phyloP scores from a whole-genome alignment of 2,888 invertebrate genomes.

The Choristoneura rosaceana region DNA sequence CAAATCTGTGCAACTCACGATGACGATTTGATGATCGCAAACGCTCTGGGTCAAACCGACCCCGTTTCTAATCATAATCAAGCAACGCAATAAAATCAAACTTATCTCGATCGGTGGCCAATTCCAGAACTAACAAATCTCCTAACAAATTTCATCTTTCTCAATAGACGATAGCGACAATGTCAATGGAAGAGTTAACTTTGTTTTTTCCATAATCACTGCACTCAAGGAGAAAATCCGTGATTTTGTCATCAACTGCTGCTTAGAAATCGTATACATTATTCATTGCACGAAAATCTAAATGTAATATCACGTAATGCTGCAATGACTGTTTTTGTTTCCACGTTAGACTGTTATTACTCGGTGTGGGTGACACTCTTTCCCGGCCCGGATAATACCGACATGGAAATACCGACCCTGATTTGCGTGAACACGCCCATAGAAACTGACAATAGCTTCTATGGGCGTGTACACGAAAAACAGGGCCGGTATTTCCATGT shows the following conservation, averaged over 20 bases:
- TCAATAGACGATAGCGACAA: neutral
- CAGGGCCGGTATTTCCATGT: too few relatives aligned
- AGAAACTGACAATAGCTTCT: too few relatives aligned
- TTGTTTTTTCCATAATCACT: conserved; percentile 8
- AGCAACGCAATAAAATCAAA: conserved; percentile 16
- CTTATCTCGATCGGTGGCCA: neutral
- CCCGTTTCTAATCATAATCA: conserved; percentile 3
- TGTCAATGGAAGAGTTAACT: conserved; percentile 15
- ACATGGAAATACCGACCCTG: too few relatives aligned
- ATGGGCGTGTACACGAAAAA: too few relatives aligned
- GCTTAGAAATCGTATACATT: conserved; percentile 37
- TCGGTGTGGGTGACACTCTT: too few relatives aligned
- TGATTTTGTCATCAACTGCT: conserved; percentile 33
- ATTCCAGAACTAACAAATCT: neutral
- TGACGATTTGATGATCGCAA: neutral
- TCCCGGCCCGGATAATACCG: too few relatives aligned
- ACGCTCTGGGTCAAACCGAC: neutral
- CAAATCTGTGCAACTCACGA: neutral
- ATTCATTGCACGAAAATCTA: conserved; percentile 42
- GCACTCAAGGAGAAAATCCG: conserved; percentile 37
- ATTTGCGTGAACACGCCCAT: too few relatives aligned
- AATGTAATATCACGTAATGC: conserved; percentile 36
- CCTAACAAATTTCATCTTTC: neutral
- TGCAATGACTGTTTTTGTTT: conserved; percentile 25
- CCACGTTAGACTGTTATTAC: neutral